Base-by-base conservation (phyloP, 53 echinoderm and acorn worm genomes). In the Temnopleurus reevesii region DNA sequence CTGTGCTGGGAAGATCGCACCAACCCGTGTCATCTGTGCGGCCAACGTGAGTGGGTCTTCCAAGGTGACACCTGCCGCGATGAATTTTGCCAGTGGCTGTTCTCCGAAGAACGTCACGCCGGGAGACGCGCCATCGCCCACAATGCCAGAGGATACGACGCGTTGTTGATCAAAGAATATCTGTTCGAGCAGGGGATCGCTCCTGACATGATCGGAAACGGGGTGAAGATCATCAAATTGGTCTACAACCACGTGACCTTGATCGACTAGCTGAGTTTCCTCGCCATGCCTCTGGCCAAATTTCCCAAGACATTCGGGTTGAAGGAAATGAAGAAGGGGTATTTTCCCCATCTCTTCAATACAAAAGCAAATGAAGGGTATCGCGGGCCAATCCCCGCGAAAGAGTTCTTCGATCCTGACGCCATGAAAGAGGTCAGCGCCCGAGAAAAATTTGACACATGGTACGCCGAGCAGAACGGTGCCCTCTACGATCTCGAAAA, bases 271-370 rank as follows among this genome's bases (percentile, higher is more conserved):
- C 35, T 64, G 17, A 64, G 35, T 64, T 64, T 64, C 35, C 35
- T 64, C 3, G 33, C 64, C 0, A 64, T 64, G 64, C 64, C 64
- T 0, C 64, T 64, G 3, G n/a, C n/a, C n/a, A n/a, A n/a, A n/a
- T n/a, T n/a, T n/a, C 91, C 86, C 10, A 76, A 76, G 25, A 45
- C 86, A 2, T 86, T 86, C 59, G 86, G 86, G 18, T 55, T 91
- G 31, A 65, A 1, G n/a, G 91, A 91, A 36, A 41, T 83, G 45
- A 81, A 35, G 6, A 92, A 92, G 38, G 92, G 92, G 10, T 89
- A 92, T 54, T 92, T 92, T 23, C 92, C 65, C 54, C 92, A 92
- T 82, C 45, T 91, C 12, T 91, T 86, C n/a, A 91, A 91, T 28
- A 91, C 84, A 2, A 53, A 58, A 26, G 53, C 33, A 6, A 90